Conservation (phyloP, 2,797 vertebrate genomes). For the Lagorchestes hirsutus region DNA sequence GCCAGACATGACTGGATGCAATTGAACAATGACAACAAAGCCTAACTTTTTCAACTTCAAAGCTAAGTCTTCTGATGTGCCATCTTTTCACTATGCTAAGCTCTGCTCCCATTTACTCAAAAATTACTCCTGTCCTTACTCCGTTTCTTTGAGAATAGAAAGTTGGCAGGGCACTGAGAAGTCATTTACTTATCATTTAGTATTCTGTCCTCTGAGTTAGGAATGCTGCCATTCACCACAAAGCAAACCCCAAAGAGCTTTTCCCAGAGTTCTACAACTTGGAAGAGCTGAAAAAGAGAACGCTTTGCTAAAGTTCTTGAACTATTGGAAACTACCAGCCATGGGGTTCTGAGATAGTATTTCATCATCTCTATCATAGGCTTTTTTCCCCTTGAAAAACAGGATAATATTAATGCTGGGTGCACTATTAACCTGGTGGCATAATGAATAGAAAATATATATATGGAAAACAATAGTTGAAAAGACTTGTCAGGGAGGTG, state of each 20-base stretch:
- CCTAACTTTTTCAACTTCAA: not conserved
- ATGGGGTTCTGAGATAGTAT: not conserved
- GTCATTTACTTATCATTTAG: slow-evolving; percentile 71
- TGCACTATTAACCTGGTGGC: not conserved
- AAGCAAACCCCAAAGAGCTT: slow-evolving; percentile 63
- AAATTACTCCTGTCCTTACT: not conserved
- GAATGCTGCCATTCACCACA: slow-evolving; percentile 24
- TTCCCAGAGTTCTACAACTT: slow-evolving; percentile 58
- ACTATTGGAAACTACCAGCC: slow-evolving; percentile 31
- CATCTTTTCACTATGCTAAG: not conserved
- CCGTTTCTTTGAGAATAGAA: slow-evolving; percentile 68
- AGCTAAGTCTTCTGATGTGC: not conserved
- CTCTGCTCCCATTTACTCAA: not conserved
- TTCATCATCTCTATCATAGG: slow-evolving; percentile 8
- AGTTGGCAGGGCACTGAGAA: slow-evolving; percentile 68
- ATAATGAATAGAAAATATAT: not conserved
- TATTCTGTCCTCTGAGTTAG: slow-evolving; percentile 60
- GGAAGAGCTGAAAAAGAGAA: slow-evolving; percentile 41
- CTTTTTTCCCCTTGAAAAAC: slow-evolving; percentile 51
- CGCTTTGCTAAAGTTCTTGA: slow-evolving; percentile 36
- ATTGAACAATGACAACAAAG: not conserved
- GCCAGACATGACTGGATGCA: not conserved
- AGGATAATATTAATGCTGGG: not conserved
- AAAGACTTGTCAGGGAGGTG: not conserved
- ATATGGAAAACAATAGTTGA: not conserved